Evolutionary conservation across 1,140 invertebrate species (phyloP).

Genomic region (Nasonia vitripennis): DNA sequence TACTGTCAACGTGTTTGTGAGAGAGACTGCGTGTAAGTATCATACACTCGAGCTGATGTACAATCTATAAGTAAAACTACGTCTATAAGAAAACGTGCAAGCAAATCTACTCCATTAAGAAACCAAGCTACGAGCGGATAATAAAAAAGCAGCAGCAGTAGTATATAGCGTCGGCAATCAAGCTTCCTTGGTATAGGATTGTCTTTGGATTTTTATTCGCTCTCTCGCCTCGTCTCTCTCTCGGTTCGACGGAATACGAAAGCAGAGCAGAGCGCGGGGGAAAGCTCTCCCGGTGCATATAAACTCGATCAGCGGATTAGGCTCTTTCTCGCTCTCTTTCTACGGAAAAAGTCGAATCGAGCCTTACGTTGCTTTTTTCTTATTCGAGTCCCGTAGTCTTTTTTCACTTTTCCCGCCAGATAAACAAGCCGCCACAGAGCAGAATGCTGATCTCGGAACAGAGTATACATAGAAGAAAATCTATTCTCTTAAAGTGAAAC

Average conservation of each 20-base stretch:
- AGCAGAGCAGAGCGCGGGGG: neutral
- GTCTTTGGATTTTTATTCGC: neutral
- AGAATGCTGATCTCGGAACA: slow-evolving; percentile 28
- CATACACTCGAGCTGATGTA: neutral
- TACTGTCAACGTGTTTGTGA: neutral
- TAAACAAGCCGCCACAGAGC: slow-evolving; percentile 36
- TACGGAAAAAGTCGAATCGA: neutral
- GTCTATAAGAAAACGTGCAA: neutral
- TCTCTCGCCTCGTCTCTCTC: no score
- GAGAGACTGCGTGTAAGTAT: neutral
- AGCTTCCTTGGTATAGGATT: neutral
- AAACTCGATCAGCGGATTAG: slow-evolving; percentile 32
- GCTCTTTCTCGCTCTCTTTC: neutral
- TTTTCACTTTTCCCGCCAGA: slow-evolving; percentile 40
- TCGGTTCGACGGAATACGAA: neutral
- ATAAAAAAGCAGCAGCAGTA: neutral
- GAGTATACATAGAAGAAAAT: slow-evolving; percentile 21
- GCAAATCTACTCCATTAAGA: neutral
- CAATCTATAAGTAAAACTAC: neutral
- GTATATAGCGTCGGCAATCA: neutral
- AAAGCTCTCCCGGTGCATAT: neutral
- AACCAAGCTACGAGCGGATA: neutral
- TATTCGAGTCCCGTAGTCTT: slow-evolving; percentile 30
- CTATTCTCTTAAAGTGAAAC: slow-evolving; percentile 21
- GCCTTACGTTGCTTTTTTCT: slow-evolving; percentile 25